phyloP scores from a whole-genome alignment of 2,113 vertebrate species.

The Oncorhynchus tshawytscha region DNA sequence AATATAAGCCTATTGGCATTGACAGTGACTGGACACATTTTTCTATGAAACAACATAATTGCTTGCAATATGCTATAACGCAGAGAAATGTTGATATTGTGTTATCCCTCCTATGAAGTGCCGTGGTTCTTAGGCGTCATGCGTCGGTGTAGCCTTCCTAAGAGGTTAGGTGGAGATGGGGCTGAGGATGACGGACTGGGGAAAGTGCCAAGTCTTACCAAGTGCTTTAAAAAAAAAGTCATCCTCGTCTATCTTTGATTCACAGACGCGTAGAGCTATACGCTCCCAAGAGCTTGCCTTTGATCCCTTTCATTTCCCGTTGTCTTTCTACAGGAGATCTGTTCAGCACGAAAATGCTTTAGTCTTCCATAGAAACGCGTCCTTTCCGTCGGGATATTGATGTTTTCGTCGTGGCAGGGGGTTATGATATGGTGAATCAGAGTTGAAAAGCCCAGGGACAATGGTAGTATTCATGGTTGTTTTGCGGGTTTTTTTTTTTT shows the following conservation, averaged over 20 bases:
- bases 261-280: conserved; percentile 73
- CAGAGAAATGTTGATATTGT: background rate
- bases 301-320: conserved; percentile 87
- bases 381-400: conserved; percentile 97
- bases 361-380: conserved; percentile 99
- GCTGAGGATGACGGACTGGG: conserved; percentile 62
- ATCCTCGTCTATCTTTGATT: conserved; percentile 90
- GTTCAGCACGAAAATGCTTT: conserved; percentile 95
- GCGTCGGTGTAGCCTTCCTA: conserved; percentile 66
- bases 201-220: conserved; percentile 70
- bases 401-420: conserved; percentile 99
- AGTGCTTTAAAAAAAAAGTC: conserved; percentile 79
- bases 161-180: conserved; percentile 65
- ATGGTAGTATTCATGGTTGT: conserved; percentile 86
- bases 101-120: background rate
- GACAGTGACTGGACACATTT: too few relatives aligned
- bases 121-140: conserved; percentile 11
- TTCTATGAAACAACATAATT: too few relatives aligned
- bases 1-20: too few relatives aligned
- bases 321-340: conserved; percentile 78
- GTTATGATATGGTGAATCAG: conserved; percentile 99
- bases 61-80: too few relatives aligned
- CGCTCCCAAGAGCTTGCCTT: conserved; percentile 84
- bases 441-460: conserved; percentile 88
- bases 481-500: conserved; percentile 64